Evolutionary conservation across 1,140 invertebrate species (phyloP), one percentile per base, ranked within the genome.

Genomic region (Caenorhabditis tropicalis): DNA sequence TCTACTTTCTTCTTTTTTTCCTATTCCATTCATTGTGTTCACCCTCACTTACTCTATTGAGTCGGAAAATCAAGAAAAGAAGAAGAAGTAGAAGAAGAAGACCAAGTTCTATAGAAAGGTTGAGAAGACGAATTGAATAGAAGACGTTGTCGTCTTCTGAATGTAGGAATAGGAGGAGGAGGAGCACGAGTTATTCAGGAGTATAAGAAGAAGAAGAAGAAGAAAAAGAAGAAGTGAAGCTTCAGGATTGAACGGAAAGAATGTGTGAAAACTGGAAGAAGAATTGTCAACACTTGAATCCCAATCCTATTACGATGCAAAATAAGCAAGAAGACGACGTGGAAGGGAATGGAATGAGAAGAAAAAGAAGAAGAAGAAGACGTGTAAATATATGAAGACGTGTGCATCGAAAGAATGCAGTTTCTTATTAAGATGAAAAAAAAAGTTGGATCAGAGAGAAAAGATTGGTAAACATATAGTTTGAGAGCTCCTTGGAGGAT

Each of bases 211-310:
- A 29, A 5, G 48, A 39, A 29, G 48, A 19, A 51, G 12, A 7
- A 48, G 6, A 27, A 10, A 51, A 27, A 51, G 27, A 21, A 51
- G 46, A 19, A 12, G 51, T 39, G 16, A n/a, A 36, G n/a, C n/a
- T 39, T 39, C 21, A 65, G 58, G 39, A 43, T n/a, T n/a, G 74
- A 51, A 79, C 39, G 74, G 48, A n/a, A 79, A 24, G 39, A 46
- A 74, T 39, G n/a, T 6, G 33, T 7, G 33, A 70, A 39, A 70
- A 29, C 36, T 21, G 70, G 79, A 27, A n/a, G 65, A 46, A 81
- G 48, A 81, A 53, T 53, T 51, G 79, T 33, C 29, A 56, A 81
- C 65, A 74, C 65, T 74, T 74, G 65, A 74, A 74, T 74, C 65
- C 19, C 36, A 74, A 74, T 74, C 65, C 36, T 74, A 74, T 74